These are phyloP conservation scores for Heliothis peltigera DNA, from an alignment of 2,888 invertebrate genomes.

Conservation along the genomic window DNA sequence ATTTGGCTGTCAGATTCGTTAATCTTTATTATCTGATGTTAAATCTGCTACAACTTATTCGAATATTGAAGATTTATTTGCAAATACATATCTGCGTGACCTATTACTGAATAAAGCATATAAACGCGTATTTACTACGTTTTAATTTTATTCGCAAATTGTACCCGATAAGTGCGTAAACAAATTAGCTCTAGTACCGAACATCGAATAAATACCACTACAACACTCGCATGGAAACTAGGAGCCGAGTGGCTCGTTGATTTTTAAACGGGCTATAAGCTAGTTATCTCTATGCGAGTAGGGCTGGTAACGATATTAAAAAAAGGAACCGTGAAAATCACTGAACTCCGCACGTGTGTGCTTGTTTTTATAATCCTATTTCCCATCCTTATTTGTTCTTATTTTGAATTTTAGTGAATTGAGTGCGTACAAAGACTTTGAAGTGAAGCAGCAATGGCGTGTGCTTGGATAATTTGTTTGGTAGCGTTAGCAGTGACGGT, in stretches of 20 bases:
- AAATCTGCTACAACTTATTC: constrained; percentile 16
- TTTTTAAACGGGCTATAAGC: constrained; percentile 46
- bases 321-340: constrained; percentile 70
- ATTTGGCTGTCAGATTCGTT: constrained; percentile 57
- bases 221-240: constrained; percentile 14
- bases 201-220: constrained; percentile 15
- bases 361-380: constrained; percentile 25
- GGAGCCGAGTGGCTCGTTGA: constrained; percentile 28
- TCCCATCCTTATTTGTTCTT: constrained; percentile 5
- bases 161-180: constrained; percentile 24
- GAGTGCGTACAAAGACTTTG: constrained; percentile 57
- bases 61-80: constrained; percentile 12
- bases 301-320: constrained; percentile 47
- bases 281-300: constrained; percentile 41
- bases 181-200: constrained; percentile 40
- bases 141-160: constrained; percentile 13
- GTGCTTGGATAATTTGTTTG: constrained; percentile 75
- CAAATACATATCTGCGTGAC: constrained; percentile 6
- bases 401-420: constrained; percentile 48
- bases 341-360: constrained; percentile 25
- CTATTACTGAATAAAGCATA: constrained; percentile 7
- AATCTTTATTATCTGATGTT: constrained; percentile 53
- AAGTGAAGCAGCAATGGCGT: constrained; percentile 70
- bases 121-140: constrained; percentile 6
- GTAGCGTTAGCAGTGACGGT: constrained; percentile 71